These are phyloP conservation scores for Istiophorus platypterus DNA, from an alignment of 2,113 vertebrate species.

Conservation along the genomic window DNA sequence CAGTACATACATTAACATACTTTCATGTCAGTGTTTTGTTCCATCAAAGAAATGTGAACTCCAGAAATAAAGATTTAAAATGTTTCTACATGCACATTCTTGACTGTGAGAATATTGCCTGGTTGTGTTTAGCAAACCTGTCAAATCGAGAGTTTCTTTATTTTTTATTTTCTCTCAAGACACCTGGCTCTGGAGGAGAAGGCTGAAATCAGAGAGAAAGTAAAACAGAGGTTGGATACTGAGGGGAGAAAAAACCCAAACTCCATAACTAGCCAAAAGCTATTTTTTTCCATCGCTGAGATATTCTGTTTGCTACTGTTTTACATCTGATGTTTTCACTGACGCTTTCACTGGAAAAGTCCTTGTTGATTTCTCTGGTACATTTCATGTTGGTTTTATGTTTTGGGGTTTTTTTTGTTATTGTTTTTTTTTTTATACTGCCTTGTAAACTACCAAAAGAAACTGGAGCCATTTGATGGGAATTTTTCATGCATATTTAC, in stretches of 20 bases:
- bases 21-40: no score
- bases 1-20: no score
- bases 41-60: no score
- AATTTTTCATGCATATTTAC: neutral
- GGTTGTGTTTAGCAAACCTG: no score
- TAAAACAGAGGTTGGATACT: neutral
- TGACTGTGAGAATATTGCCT: no score
- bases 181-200: neutral
- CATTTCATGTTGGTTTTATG: conserved; percentile 2
- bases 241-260: conserved; percentile 21
- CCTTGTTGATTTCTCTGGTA: neutral
- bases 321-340: neutral
- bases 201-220: neutral
- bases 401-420: conserved; percentile 32
- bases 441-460: conserved; percentile 8
- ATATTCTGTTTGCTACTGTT: conserved; percentile 8
- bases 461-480: neutral
- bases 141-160: no score
- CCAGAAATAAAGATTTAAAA: neutral
- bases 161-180: neutral
- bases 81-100: neutral
- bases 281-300: neutral
- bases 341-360: neutral
- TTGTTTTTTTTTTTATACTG: no score
- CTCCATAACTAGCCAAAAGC: neutral